Evolutionary conservation across 1,140 invertebrate species (phyloP).

Genomic region (Reticulitermes speratus): DNA sequence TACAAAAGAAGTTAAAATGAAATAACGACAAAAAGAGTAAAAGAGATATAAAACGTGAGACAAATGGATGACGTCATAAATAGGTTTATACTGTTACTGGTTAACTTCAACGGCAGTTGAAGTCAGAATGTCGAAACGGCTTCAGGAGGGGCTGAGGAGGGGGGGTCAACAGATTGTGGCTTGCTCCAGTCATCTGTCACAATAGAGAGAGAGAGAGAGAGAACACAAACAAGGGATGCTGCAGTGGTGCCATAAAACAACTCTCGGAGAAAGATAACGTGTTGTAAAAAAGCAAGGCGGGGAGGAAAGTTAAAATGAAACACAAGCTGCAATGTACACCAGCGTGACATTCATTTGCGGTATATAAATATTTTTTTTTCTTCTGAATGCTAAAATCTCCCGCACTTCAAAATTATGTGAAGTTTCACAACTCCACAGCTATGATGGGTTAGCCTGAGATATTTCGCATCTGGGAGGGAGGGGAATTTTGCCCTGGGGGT

Average conservation of each 20-base stretch:
- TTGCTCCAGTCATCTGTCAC: background rate
- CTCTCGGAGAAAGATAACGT: background rate
- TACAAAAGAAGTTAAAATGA: no score
- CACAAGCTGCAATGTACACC: background rate
- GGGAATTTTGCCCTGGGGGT: no score
- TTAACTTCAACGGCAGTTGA: background rate
- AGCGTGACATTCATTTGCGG: background rate
- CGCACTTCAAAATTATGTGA: background rate
- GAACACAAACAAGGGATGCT: background rate
- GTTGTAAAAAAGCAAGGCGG: background rate
- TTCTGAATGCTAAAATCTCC: background rate
- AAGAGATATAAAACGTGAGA: no score
- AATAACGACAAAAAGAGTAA: no score
- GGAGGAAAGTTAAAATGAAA: background rate
- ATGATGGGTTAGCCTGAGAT: no score
- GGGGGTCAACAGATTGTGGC: background rate
- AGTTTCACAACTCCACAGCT: no score
- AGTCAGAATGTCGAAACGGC: background rate
- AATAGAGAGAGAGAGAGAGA: background rate
- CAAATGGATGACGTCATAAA: background rate
- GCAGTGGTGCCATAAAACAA: background rate
- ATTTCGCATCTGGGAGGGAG: no score
- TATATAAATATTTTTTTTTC: background rate
- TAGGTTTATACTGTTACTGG: background rate
- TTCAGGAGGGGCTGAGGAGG: background rate